Percentiles rank a stretch among this genome's conserved stretches.
These are phyloP conservation scores for Morpho deidamia DNA, from an alignment of 2,888 invertebrate species.

Conservation along the genomic window DNA sequence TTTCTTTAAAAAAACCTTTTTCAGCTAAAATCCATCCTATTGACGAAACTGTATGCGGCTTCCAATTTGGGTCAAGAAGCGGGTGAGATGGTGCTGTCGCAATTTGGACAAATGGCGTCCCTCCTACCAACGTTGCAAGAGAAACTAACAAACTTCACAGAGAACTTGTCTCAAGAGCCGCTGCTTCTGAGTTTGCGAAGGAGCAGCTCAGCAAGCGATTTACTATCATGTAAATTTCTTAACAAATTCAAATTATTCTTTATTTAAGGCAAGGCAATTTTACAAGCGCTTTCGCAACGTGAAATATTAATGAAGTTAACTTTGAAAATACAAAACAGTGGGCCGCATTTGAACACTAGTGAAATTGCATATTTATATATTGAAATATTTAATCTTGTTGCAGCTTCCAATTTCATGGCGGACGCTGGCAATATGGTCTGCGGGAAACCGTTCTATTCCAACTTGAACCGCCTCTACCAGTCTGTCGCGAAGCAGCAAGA, in stretches of 20 bases:
- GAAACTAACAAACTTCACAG: constrained; percentile 42
- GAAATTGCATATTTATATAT: no score
- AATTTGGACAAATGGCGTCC: constrained; percentile 57
- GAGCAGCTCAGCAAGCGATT: constrained; percentile 43
- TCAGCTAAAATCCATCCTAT: constrained; percentile 63
- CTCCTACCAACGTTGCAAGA: constrained; percentile 60
- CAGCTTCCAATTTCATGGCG: constrained; percentile 69
- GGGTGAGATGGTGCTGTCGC: constrained; percentile 56
- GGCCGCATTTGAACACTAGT: no score
- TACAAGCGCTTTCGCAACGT: no score
- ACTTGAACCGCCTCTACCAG: constrained; percentile 58
- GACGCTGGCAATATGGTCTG: constrained; percentile 80
- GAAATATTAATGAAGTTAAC: no score
- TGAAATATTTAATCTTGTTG: not conserved
- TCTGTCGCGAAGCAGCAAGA: constrained; percentile 62
- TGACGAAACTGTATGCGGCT: constrained; percentile 63
- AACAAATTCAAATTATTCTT: no score
- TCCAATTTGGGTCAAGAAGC: constrained; percentile 66
- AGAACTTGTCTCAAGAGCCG: constrained; percentile 48
- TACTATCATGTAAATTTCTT: constrained; percentile 30
- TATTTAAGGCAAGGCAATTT: no score
- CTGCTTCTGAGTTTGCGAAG: constrained; percentile 45
- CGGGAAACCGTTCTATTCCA: constrained; percentile 73
- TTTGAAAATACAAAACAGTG: no score
- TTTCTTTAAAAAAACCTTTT: not conserved